These are phyloP conservation scores for Chondrilla cf. caribensis DNA, from an alignment of 37 sponge, comb jelly and placozoan genomes.

Conservation along the genomic window DNA sequence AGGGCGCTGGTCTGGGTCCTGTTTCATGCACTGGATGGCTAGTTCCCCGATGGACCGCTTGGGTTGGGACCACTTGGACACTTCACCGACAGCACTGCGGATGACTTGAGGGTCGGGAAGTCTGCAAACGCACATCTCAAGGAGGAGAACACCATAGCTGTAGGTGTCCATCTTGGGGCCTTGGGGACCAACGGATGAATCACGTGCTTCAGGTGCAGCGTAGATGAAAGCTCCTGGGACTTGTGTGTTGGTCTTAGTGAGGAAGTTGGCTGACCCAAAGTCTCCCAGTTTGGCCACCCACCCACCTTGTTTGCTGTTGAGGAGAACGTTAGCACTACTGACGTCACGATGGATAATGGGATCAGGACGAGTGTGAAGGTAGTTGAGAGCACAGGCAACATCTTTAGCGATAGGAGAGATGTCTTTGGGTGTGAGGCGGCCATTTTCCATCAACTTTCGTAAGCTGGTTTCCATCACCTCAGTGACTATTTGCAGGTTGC, in stretches of 20 bases:
- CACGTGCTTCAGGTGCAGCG: slow-evolving; percentile 63
- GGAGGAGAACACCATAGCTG: slow-evolving; percentile 71
- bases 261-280: slow-evolving; percentile 79
- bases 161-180: slow-evolving; percentile 73
- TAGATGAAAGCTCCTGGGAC: slow-evolving; percentile 64
- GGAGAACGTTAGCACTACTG: slow-evolving; percentile 72
- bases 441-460: slow-evolving; percentile 33
- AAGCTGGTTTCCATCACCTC: slow-evolving; percentile 68
- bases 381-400: slow-evolving; percentile 60
- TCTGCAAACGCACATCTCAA: slow-evolving; percentile 32
- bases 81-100: background rate
- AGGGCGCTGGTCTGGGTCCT: background rate
- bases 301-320: slow-evolving; percentile 23
- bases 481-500: slow-evolving; percentile 44
- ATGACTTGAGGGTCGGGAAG: slow-evolving; percentile 26
- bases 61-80: background rate
- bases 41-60: background rate
- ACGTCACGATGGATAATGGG: slow-evolving; percentile 77
- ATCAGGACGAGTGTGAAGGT: slow-evolving; percentile 54
- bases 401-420: slow-evolving; percentile 33
- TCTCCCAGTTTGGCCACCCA: slow-evolving; percentile 77
- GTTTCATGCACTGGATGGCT: background rate
- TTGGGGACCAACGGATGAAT: slow-evolving; percentile 22
- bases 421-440: no score
- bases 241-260: slow-evolving; percentile 16